Evolutionary conservation across 2,797 vertebrate genomes (phyloP).

Genomic region (Spondyliosoma cantharus): DNA sequence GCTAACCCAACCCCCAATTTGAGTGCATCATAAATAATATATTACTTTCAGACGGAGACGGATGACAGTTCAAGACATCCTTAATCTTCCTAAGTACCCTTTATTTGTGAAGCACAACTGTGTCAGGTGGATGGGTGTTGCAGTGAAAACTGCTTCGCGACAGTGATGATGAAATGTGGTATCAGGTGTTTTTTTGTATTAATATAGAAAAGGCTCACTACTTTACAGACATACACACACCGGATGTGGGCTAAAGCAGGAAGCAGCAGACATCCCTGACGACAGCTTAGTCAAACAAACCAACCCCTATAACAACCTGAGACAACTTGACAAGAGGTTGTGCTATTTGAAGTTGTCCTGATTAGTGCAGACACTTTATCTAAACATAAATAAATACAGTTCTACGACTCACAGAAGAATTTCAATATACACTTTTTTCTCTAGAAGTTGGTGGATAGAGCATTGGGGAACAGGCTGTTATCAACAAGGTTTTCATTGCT

Average conservation of each 20-base stretch:
- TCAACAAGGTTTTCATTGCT: not conserved
- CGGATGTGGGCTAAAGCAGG: conserved; percentile 80
- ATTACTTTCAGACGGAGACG: conserved; percentile 53
- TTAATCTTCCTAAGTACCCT: conserved; percentile 33
- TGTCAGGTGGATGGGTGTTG: conserved; percentile 1
- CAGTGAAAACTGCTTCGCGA: not conserved
- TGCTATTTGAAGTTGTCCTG: not conserved
- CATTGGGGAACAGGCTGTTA: not conserved
- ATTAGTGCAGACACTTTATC: not conserved
- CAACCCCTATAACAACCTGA: conserved; percentile 13
- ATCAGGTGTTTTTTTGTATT: conserved; percentile 14
- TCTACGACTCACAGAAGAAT: not conserved
- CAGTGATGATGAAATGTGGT: not conserved
- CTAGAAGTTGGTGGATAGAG: not conserved
- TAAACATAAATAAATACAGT: not conserved
- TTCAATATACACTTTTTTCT: not conserved
- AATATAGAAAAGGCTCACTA: not conserved
- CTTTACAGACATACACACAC: conserved; percentile 10
- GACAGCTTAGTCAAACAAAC: conserved; percentile 33
- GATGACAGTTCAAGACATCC: conserved; percentile 30
- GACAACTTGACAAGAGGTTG: not conserved
- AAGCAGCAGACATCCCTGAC: conserved; percentile 51
- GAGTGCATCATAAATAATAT: conserved; percentile 75
- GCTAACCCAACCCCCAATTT: conserved; percentile 62
- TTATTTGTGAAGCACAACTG: conserved; percentile 12